A percentile compares a stretch with the other conserved stretches of the same genome.
Conservation (phyloP, 1,140 invertebrate species). For the Eumaeus atala region DNA sequence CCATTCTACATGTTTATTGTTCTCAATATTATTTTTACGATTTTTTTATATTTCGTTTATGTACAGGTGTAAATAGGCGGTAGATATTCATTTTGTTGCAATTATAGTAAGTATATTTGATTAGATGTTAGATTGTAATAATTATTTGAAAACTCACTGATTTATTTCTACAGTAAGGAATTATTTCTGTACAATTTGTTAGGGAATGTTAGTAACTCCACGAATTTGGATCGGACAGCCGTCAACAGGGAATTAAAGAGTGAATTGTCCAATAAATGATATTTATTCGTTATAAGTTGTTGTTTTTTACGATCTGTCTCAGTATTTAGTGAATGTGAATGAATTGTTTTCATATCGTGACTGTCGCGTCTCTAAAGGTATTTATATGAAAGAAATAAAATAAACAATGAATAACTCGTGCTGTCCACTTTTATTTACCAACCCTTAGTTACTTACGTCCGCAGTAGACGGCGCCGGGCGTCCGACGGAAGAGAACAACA, state of each 20-base stretch:
- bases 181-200: slow-evolving; percentile 1
- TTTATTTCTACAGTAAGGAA: not conserved
- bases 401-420: slow-evolving; percentile 57
- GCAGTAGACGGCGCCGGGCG: too few species aligned
- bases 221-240: slow-evolving; percentile 33
- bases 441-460: too few species aligned
- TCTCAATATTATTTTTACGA: slow-evolving; percentile 48
- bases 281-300: slow-evolving; percentile 70
- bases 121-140: slow-evolving; percentile 31
- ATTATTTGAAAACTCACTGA: slow-evolving; percentile 4
- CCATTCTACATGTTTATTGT: slow-evolving; percentile 57
- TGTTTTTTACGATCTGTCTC: slow-evolving; percentile 58
- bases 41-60: slow-evolving; percentile 65
- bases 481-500: too few species aligned
- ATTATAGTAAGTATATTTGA: slow-evolving; percentile 33
- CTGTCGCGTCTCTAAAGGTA: slow-evolving; percentile 69
- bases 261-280: slow-evolving; percentile 65
- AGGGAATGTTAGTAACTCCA: slow-evolving; percentile 7
- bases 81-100: slow-evolving; percentile 68
- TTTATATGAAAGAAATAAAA: slow-evolving; percentile 70
- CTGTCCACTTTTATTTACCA: slow-evolving; percentile 48
- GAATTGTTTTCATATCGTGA: slow-evolving; percentile 66
- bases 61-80: slow-evolving; percentile 69
- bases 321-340: slow-evolving; percentile 63
- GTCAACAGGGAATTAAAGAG: slow-evolving; percentile 56